Base-by-base conservation (phyloP, 53 echinoderm and acorn worm genomes). In the Paracentrotus lividus region DNA sequence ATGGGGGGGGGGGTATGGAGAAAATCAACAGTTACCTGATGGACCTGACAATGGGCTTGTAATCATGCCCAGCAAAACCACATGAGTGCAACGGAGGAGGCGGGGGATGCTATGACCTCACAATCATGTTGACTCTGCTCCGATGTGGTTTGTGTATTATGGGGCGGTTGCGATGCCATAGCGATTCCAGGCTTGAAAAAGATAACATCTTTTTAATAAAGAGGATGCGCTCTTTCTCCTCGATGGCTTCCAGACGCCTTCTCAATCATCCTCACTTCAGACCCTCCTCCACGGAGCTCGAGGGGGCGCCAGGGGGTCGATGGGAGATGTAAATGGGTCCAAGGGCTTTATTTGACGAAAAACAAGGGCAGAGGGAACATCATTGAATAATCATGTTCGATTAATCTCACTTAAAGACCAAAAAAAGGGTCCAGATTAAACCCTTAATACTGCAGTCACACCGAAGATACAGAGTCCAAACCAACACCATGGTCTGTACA, bases 161-260 rank as follows among this genome's bases (percentile, higher is more conserved):
- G 42, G 78, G 23, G 78, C 78, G 7, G 78, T 23, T 0, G 43
- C 78, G n/a, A 78, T 44, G 78, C 45, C 1, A n/a, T n/a, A n/a
- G 78, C 24, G 78, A 78, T 78, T 47, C 18, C 26, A 26, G n/a
- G 44, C 47, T 78, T 78, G 78, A 5, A 3, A 45, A n/a, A 78
- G 78, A 78, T 78, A 78, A 47, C 78, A 78, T 78, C 78, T 43
- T 78, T 78, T 78, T 78, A 78, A 78, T 78, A 78, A 78, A 78
- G 78, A 78, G 45, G 78, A 78, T 78, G 78, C 78, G 6, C 47
- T 78, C 78, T 9, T 78, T 26, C 78, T 78, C 42, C 43, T 45
- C 78, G 3, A 57, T 24, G 2, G 69, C 69, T 34, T 78, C 78
- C 26, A 77, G 78, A 78, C 78, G 78, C 78, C 78, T 78, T 47